Percentiles rank a stretch among this genome's conserved stretches.
These are phyloP conservation scores for Apeira syringaria DNA, from an alignment of 2,888 invertebrate genomes.

Conservation along the genomic window DNA sequence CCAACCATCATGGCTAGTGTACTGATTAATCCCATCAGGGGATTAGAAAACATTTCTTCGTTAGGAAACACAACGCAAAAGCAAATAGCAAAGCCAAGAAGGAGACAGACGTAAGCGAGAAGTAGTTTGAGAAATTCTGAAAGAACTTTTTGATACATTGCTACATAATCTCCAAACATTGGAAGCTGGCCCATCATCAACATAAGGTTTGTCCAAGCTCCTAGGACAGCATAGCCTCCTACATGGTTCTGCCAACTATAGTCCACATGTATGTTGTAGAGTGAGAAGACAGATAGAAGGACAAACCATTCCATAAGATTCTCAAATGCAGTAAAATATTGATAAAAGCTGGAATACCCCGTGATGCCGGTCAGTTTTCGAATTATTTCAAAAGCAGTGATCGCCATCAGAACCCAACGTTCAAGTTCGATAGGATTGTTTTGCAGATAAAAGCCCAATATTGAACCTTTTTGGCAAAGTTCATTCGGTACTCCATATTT, in stretches of 20 bases:
- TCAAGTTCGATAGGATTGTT: conserved; percentile 91
- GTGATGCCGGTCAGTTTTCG: conserved; percentile 92
- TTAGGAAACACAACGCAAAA: conserved; percentile 94
- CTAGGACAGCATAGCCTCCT: conserved; percentile 92
- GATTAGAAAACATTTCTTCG: conserved; percentile 91
- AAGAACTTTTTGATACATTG: conserved; percentile 94
- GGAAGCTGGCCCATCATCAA: conserved; percentile 94
- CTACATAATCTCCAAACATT: conserved; percentile 94
- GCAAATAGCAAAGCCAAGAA: conserved; percentile 93
- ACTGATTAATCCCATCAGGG: conserved; percentile 92
- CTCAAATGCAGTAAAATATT: conserved; percentile 92
- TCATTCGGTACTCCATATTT: conserved; percentile 86
- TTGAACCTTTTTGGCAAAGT: conserved; percentile 88
- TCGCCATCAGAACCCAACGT: conserved; percentile 90
- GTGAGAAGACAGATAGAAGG: conserved; percentile 91
- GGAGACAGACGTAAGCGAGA: conserved; percentile 91
- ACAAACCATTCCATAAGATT: conserved; percentile 95
- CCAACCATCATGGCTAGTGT: conserved; percentile 95
- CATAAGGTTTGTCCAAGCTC: conserved; percentile 95
- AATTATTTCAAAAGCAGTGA: conserved; percentile 90
- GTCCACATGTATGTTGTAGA: conserved; percentile 90
- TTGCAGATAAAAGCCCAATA: conserved; percentile 88
- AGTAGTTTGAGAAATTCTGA: conserved; percentile 92
- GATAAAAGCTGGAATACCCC: conserved; percentile 90
- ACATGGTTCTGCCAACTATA: conserved; percentile 94